Percentiles rank a stretch among this genome's conserved stretches.
phyloP scores from a whole-genome alignment of 2,888 invertebrate genomes.

The Spicauda simplicius region DNA sequence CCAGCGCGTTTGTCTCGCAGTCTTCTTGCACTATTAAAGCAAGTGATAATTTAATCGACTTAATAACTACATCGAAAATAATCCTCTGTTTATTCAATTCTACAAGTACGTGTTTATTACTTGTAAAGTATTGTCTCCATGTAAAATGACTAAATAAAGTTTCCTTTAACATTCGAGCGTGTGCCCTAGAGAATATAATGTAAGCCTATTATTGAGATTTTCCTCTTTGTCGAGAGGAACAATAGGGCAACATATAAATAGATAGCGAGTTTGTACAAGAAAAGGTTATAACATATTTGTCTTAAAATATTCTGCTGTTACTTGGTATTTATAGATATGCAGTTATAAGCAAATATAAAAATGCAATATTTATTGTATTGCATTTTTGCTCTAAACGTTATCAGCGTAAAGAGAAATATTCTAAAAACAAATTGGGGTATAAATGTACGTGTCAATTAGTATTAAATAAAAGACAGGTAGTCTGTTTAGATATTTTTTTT shows the following conservation, averaged over 20 bases:
- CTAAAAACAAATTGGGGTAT: too few species aligned
- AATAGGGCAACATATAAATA: background rate
- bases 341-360: too few species aligned
- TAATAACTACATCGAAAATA: background rate
- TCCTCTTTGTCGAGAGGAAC: conserved; percentile 4
- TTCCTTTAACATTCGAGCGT: background rate
- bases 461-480: too few species aligned
- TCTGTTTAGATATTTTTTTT: too few species aligned
- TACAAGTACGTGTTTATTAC: background rate
- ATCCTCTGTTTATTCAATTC: background rate
- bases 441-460: too few species aligned
- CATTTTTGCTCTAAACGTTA: too few species aligned
- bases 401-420: too few species aligned
- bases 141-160: background rate
- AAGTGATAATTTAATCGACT: too few species aligned
- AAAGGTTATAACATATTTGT: background rate
- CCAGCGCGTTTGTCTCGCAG: too few species aligned
- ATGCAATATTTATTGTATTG: too few species aligned
- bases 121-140: background rate
- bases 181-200: background rate
- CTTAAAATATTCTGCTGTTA: background rate
- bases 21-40: too few species aligned
- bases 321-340: too few species aligned
- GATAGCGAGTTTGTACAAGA: background rate
- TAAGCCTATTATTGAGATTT: conserved; percentile 10